Evolutionary conservation across 2,113 vertebrate genomes (phyloP).

Genomic region (Ciconia boyciana): DNA sequence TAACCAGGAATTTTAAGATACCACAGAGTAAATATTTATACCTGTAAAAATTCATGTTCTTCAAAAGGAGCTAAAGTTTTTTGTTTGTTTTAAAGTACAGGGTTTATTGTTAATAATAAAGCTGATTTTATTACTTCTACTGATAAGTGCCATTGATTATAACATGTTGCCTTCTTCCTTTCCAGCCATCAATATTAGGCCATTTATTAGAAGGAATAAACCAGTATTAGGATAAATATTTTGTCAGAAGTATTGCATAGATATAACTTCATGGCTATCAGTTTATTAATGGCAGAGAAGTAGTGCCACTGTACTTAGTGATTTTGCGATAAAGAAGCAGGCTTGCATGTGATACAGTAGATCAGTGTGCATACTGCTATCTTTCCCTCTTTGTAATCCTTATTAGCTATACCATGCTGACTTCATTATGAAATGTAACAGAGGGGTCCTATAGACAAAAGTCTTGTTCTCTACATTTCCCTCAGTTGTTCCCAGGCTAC

Average conservation of each 20-base stretch:
- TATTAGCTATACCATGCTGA: not conserved
- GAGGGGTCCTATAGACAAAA: rapidly evolving
- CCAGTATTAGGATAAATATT: not conserved
- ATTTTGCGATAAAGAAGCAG: not conserved
- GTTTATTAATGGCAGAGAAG: not conserved
- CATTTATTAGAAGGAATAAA: not conserved
- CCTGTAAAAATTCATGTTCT: not conserved
- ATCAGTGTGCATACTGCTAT: not conserved
- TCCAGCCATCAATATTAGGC: not conserved
- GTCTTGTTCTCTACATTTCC: not conserved
- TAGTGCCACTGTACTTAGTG: not conserved
- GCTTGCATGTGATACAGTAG: not conserved
- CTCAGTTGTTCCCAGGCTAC: not conserved
- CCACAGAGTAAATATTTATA: not conserved
- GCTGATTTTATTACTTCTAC: not conserved
- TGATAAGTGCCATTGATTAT: not conserved
- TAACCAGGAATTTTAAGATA: not conserved
- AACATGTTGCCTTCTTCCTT: not conserved
- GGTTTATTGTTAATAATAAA: not conserved
- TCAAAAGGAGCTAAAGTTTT: not conserved
- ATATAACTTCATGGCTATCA: not conserved
- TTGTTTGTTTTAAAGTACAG: not conserved
- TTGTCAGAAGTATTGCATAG: not conserved
- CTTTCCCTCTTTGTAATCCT: not conserved
- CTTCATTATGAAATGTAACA: not conserved